Conservation (phyloP, 2,888 invertebrate species). For the Gastrophysa polygoni region DNA sequence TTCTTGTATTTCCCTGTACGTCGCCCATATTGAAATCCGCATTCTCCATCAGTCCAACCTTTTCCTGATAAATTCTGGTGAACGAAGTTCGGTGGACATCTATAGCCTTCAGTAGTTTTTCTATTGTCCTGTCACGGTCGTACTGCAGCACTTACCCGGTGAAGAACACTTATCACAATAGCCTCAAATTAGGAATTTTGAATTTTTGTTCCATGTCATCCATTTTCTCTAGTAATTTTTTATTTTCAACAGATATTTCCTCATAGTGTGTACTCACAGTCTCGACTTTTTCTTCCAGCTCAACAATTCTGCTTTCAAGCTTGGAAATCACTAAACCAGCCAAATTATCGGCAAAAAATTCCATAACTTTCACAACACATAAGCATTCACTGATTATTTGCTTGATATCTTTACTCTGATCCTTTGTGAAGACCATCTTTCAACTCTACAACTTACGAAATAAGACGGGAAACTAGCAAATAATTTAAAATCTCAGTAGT, state of each 20-base stretch:
- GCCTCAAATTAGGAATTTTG: too few relatives aligned
- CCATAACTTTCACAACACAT: too few relatives aligned
- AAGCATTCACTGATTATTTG: too few relatives aligned
- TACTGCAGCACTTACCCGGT: too few relatives aligned
- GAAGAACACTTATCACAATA: too few relatives aligned
- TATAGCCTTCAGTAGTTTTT: too few relatives aligned
- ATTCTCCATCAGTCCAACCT: background rate
- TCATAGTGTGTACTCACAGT: background rate
- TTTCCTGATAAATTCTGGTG: background rate
- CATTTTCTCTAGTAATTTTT: background rate
- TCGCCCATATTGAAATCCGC: background rate
- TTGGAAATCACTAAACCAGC: conserved; percentile 11
- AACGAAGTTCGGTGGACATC: conserved; percentile 7
- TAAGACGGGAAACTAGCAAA: too few relatives aligned
- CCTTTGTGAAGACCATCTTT: too few relatives aligned
- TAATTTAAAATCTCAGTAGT: too few relatives aligned
- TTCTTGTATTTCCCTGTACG: background rate
- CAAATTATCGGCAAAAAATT: conserved; percentile 10
- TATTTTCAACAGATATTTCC: background rate
- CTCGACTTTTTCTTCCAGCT: conserved; percentile 5
- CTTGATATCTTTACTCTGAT: too few relatives aligned
- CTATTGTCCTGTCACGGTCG: too few relatives aligned
- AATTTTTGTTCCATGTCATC: conserved; percentile 1
- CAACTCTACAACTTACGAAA: too few relatives aligned
- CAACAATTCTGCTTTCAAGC: conserved; percentile 8